phyloP scores from a whole-genome alignment of 2,797 vertebrate species.

The Pristis pectinata region DNA sequence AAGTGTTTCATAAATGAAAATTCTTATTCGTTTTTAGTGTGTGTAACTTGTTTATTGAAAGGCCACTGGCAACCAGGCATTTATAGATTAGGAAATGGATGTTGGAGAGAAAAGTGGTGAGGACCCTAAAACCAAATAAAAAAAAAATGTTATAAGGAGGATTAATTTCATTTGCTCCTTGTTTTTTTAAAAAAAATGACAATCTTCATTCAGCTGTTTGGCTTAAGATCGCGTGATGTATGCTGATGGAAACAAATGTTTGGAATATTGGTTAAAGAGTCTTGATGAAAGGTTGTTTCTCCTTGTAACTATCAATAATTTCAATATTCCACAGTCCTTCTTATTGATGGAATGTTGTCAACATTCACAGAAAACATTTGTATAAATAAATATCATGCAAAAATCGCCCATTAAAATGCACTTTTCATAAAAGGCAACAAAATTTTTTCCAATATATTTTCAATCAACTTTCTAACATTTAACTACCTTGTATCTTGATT shows the following conservation, averaged over 20 bases:
- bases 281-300: not conserved
- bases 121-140: no score
- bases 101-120: not conserved
- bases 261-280: not conserved
- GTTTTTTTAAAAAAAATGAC: not conserved
- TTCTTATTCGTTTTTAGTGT: not conserved
- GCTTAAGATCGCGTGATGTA: not conserved
- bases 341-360: not conserved
- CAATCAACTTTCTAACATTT: not conserved
- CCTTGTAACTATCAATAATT: not conserved
- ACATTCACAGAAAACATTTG: not conserved
- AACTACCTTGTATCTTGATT: not conserved
- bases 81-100: not conserved
- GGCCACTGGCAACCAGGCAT: not conserved
- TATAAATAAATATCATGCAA: not conserved
- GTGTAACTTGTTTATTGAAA: not conserved
- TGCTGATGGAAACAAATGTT: not conserved
- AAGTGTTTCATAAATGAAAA: not conserved
- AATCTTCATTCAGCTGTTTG: not conserved
- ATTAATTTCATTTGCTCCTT: not conserved
- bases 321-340: not conserved
- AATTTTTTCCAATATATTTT: not conserved
- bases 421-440: not conserved
- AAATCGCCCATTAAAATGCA: not conserved
- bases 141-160: not conserved